Conservation (phyloP, 2,113 vertebrate species). For the Lamprotornis superbus region DNA sequence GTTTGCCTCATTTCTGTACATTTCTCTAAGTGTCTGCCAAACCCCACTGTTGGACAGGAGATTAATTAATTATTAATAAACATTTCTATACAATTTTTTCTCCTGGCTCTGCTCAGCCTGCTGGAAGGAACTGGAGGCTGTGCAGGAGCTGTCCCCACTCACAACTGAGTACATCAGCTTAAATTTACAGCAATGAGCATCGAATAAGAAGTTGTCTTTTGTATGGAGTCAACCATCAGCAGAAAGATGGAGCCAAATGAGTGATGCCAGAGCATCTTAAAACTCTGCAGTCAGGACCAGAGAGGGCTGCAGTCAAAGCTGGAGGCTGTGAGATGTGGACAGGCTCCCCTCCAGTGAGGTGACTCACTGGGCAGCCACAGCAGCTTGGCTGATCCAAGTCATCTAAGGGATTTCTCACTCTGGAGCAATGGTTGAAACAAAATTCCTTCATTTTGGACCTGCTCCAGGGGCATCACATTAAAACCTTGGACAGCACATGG, state of each 20-base stretch:
- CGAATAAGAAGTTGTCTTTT: not conserved
- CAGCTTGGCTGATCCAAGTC: not conserved
- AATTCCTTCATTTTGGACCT: not conserved
- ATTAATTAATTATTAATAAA: not conserved
- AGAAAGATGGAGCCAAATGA: not conserved
- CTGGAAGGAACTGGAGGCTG: not conserved
- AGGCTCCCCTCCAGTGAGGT: not conserved
- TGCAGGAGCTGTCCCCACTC: not conserved
- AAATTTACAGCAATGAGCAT: not conserved
- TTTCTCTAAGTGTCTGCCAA: not conserved
- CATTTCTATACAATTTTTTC: not conserved
- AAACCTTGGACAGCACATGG: not conserved
- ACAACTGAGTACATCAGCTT: not conserved
- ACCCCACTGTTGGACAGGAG: not conserved
- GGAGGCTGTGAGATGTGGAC: not conserved
- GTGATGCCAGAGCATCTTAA: not conserved
- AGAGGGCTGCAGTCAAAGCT: not conserved
- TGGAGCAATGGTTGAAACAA: not conserved
- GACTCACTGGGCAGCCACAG: not conserved
- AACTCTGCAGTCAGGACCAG: not conserved
- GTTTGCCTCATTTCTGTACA: not conserved
- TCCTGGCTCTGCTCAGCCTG: not conserved
- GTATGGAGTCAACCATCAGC: not conserved
- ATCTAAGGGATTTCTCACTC: not conserved
- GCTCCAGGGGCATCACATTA: not conserved